Percentiles rank a stretch among this genome's conserved stretches.
These are phyloP conservation scores for Gymnocheta viridis DNA, from an alignment of 2,888 invertebrate genomes.

Conservation along the genomic window DNA sequence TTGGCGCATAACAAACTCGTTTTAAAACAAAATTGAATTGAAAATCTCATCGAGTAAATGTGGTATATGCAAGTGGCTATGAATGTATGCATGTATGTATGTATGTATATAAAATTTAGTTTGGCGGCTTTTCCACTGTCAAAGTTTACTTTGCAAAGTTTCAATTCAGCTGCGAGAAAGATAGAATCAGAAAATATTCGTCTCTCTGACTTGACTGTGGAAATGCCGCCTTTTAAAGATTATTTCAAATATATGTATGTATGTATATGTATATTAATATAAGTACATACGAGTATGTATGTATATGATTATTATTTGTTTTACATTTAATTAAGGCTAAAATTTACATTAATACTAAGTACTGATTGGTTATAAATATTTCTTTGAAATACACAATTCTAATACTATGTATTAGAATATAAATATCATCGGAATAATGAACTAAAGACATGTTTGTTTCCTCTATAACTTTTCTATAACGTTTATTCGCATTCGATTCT, in stretches of 20 bases:
- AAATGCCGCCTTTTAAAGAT: no score
- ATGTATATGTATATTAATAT: slow-evolving; percentile 26
- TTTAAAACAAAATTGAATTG: not conserved
- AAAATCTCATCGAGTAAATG: not conserved
- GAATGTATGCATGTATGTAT: no score
- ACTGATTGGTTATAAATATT: not conserved
- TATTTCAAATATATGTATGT: slow-evolving; percentile 35
- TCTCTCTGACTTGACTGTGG: no score
- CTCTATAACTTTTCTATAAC: not conserved
- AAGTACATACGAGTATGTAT: no score
- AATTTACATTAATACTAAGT: slow-evolving; percentile 46
- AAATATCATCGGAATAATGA: slow-evolving; percentile 2
- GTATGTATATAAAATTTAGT: slow-evolving; percentile 19
- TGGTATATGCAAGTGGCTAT: not conserved
- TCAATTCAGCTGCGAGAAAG: no score
- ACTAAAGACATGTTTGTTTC: not conserved
- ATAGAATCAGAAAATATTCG: no score
- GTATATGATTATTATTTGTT: not conserved
- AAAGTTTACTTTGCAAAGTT: no score
- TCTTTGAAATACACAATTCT: slow-evolving; percentile 37
- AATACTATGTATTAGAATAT: not conserved
- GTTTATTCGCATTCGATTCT: not conserved
- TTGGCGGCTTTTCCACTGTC: no score
- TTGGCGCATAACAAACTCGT: not conserved
- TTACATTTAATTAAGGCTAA: slow-evolving; percentile 45